phyloP scores from a whole-genome alignment of 2,888 invertebrate genomes.

The Rhodophaea formosa region DNA sequence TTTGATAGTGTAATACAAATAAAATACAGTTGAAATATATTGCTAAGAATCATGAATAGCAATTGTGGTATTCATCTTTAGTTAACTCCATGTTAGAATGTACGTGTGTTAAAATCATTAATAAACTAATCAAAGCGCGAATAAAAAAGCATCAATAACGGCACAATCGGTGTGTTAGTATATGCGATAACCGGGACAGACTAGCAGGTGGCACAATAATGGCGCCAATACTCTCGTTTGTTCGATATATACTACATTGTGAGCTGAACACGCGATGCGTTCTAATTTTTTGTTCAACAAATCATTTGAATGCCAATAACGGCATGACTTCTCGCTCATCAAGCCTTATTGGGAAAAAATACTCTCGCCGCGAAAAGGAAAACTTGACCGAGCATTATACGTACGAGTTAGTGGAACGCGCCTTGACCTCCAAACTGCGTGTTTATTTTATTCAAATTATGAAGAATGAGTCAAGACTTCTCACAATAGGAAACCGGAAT shows the following conservation, averaged over 20 bases:
- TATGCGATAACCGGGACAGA: conserved; percentile 47
- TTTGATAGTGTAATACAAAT: background rate
- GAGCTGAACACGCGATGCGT: conserved; percentile 52
- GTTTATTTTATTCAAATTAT: conserved; percentile 36
- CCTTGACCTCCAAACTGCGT: conserved; percentile 55
- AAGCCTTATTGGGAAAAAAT: conserved; percentile 60
- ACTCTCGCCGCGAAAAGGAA: conserved; percentile 65
- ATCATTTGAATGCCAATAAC: conserved; percentile 70
- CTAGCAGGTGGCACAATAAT: conserved; percentile 52
- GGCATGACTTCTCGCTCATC: conserved; percentile 56
- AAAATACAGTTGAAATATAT: background rate
- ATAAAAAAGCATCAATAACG: conserved; percentile 56
- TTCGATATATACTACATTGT: conserved; percentile 48
- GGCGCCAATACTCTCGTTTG: conserved; percentile 61
- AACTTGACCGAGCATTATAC: conserved; percentile 53
- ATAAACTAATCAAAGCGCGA: conserved; percentile 41
- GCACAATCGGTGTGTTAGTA: conserved; percentile 45
- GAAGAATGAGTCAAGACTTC: conserved; percentile 41
- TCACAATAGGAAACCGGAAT: conserved; percentile 24
- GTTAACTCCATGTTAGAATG: conserved; percentile 35
- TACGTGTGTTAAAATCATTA: conserved; percentile 38
- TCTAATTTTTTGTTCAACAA: conserved; percentile 59
- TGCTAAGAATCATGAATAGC: conserved; percentile 18
- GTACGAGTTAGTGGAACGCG: conserved; percentile 51
- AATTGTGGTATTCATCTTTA: conserved; percentile 22